Evolutionary conservation across 1,140 invertebrate species (phyloP), one percentile per base, ranked within the genome.

Genomic region (Microplitis mediator): DNA sequence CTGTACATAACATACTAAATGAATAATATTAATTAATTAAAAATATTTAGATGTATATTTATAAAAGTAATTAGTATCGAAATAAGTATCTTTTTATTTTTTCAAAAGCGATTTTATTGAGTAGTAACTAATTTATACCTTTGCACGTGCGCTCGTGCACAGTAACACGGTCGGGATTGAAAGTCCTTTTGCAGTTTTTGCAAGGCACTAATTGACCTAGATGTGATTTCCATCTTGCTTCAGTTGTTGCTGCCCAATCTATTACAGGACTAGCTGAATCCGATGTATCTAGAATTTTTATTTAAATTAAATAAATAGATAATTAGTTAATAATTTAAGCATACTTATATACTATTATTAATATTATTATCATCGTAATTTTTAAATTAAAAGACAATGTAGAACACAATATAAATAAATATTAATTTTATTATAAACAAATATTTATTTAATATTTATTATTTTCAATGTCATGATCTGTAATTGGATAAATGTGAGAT

Each of bases 61-160:
- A 23, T 23, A 0, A 23, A 23, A 23, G 23, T 23, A 23, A 23
- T 23, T 23, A 23, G 23, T 23, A 23, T 23, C 23, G 23, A 23
- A 23, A 23, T 23, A 23, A 23, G 23, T 23, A 23, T 23, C 2
- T 23, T 23, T 23, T 23, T 23, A 23, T 23, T 23, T 23, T 23
- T 23, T 23, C 23, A 23, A 45, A 8, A 45, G 6, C 2, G 39
- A 1, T 45, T 45, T n/a, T 13, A 9, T 66, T 11, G n/a, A 32
- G 9, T 58, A 61, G 23, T 56, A 56, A n/a, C 78, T 66, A 81
- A 63, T 69, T 76, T 39, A 16, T 80, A 45, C 80, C 82, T 75
- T 89, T 90, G 74, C 93, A 94, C 71, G 88, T 90, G 61, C 88
- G 86, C 80, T 93, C 89, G 76, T 94, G 93, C 23, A 93, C 82